Conservation (phyloP, 2,797 vertebrate species). For the Arctocebus calabarensis region DNA sequence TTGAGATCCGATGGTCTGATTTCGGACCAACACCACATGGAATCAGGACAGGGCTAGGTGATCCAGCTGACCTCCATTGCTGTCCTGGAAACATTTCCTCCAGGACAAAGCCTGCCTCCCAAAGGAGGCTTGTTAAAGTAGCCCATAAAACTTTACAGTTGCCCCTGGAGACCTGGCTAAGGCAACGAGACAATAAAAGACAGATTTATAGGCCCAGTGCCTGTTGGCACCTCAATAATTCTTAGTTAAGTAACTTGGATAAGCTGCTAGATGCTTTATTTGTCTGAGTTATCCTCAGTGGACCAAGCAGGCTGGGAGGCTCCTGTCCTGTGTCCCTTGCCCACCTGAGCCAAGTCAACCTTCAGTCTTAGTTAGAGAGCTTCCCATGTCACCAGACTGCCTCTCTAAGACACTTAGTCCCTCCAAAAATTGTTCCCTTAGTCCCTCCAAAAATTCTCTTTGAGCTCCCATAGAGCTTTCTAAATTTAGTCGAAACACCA, state of each 20-base stretch:
- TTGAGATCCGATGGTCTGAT: neutral
- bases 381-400: neutral
- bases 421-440: neutral
- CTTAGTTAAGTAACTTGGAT: conserved; percentile 15
- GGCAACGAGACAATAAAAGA: conserved; percentile 61
- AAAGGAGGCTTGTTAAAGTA: conserved; percentile 42
- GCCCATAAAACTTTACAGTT: conserved; percentile 57
- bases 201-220: conserved; percentile 66
- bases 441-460: neutral
- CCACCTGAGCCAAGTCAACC: neutral
- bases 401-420: neutral
- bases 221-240: conserved; percentile 63
- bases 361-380: neutral
- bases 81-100: neutral
- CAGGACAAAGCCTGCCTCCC: conserved; percentile 32
- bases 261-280: conserved; percentile 18
- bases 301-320: neutral
- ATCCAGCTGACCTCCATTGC: neutral
- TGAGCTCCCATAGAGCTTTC: neutral
- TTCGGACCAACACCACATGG: neutral
- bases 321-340: neutral
- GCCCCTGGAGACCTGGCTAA: conserved; percentile 60
- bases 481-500: neutral
- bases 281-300: neutral
- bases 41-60: neutral